These are phyloP conservation scores for Callocephalon fimbriatum DNA, from an alignment of 2,113 vertebrate species.

Conservation along the genomic window DNA sequence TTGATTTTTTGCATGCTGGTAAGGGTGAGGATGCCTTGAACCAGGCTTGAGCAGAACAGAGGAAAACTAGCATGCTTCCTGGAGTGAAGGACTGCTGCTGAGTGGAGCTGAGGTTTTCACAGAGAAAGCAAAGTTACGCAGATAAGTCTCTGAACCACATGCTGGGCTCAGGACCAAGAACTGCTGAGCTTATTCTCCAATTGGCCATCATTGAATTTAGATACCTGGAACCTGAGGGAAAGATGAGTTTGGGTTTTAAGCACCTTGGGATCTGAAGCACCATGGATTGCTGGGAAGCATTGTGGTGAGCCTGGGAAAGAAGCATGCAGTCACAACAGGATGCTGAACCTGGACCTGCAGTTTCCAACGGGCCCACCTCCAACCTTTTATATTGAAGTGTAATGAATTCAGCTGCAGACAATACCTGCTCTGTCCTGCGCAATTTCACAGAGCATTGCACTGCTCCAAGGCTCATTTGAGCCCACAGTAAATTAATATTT, in stretches of 20 bases:
- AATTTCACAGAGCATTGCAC: background rate
- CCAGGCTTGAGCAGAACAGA: background rate
- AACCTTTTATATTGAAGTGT: background rate
- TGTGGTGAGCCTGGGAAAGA: background rate
- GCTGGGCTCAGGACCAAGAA: background rate
- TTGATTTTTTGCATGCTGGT: background rate
- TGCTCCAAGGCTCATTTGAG: constrained; percentile 24
- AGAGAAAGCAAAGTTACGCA: background rate
- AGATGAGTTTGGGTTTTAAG: background rate
- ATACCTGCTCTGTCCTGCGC: background rate
- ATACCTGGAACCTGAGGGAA: background rate
- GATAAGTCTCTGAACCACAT: background rate
- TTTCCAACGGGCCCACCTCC: background rate
- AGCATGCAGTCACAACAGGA: background rate
- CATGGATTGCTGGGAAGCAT: background rate
- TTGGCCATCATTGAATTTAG: background rate
- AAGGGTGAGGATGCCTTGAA: background rate
- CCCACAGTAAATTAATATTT: constrained; percentile 36
- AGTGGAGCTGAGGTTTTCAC: background rate
- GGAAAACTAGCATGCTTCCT: background rate
- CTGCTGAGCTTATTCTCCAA: background rate
- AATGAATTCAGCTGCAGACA: constrained; percentile 26
- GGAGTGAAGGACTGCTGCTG: background rate
- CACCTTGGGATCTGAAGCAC: background rate
- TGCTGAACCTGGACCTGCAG: background rate